phyloP scores from a whole-genome alignment of 2,113 vertebrate genomes.

The Phrynosoma blainvillii region DNA sequence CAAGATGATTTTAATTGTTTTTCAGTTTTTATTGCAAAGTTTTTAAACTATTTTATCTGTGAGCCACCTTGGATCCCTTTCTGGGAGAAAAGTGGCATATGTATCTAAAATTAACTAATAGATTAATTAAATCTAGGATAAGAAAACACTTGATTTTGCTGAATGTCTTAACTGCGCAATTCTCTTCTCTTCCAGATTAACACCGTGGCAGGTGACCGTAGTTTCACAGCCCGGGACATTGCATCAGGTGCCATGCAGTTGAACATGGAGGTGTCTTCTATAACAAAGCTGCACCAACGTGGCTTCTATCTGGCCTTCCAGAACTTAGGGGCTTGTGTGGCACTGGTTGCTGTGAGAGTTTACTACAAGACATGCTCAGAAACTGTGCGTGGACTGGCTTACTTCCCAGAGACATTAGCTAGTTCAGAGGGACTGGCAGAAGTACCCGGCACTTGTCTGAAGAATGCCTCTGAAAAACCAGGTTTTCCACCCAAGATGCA shows the following conservation, averaged over 20 bases:
- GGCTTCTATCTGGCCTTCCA: conserved; percentile 84
- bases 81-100: too few species aligned
- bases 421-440: conserved; percentile 66
- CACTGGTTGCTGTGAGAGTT: conserved; percentile 78
- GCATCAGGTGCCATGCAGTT: conserved; percentile 69
- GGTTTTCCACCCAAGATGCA: conserved; percentile 75
- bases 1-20: too few species aligned
- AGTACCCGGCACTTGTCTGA: conserved; percentile 72
- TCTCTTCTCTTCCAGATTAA: conserved; percentile 66
- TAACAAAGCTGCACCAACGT: conserved; percentile 73
- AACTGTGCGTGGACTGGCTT: conserved; percentile 66
- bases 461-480: conserved; percentile 55
- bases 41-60: too few species aligned
- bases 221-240: conserved; percentile 77
- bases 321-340: conserved; percentile 79
- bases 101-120: too few species aligned
- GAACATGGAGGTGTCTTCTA: conserved; percentile 74
- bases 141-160: neutral
- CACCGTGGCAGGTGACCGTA: conserved; percentile 80
- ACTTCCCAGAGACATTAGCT: conserved; percentile 73
- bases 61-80: too few species aligned
- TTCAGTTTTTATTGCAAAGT: too few species aligned
- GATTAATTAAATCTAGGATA: neutral
- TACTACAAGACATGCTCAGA: conserved; percentile 80
- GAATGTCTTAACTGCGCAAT: neutral